phyloP scores from a whole-genome alignment of 2,797 vertebrate genomes.

The Takifugu ocellatus region DNA sequence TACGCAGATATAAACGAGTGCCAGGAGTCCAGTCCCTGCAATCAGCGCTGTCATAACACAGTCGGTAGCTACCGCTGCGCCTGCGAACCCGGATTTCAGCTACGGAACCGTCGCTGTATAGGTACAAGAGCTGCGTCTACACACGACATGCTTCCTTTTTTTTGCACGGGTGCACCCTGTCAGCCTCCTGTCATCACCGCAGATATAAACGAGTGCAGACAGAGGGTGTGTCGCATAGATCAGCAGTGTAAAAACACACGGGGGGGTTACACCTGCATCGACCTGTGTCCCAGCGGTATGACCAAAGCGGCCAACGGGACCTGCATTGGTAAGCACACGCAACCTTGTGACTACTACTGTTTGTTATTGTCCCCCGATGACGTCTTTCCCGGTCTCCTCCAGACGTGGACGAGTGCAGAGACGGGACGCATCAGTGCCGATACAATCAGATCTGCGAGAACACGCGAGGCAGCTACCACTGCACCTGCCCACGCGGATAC shows the following conservation, averaged over 20 bases:
- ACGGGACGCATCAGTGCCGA: conserved; percentile 90
- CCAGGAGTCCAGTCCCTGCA: conserved; percentile 87
- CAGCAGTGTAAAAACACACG: conserved; percentile 95
- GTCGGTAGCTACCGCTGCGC: conserved; percentile 94
- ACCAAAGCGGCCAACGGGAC: conserved; percentile 88
- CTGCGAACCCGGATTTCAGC: conserved; percentile 91
- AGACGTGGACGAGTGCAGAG: conserved; percentile 94
- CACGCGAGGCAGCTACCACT: conserved; percentile 89
- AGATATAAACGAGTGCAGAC: conserved; percentile 97
- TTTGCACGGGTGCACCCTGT: too few relatives aligned
- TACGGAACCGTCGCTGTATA: conserved; percentile 88
- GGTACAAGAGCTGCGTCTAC: conserved; percentile 72
- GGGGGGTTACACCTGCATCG: conserved; percentile 92
- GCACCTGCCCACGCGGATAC: conserved; percentile 87
- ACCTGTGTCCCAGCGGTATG: conserved; percentile 92
- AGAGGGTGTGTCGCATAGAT: conserved; percentile 89
- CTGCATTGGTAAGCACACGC: conserved; percentile 83
- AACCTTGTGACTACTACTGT: too few relatives aligned
- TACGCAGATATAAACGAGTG: conserved; percentile 92
- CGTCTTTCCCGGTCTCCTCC: conserved; percentile 8
- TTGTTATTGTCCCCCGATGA: too few relatives aligned
- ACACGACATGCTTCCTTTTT: not conserved
- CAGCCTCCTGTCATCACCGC: conserved; percentile 9
- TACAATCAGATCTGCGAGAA: conserved; percentile 98
- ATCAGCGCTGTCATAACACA: conserved; percentile 91